Evolutionary conservation across 2,888 invertebrate genomes (phyloP), one percentile per base, ranked within the genome.

Genomic region (Pristionchus entomophagus): DNA sequence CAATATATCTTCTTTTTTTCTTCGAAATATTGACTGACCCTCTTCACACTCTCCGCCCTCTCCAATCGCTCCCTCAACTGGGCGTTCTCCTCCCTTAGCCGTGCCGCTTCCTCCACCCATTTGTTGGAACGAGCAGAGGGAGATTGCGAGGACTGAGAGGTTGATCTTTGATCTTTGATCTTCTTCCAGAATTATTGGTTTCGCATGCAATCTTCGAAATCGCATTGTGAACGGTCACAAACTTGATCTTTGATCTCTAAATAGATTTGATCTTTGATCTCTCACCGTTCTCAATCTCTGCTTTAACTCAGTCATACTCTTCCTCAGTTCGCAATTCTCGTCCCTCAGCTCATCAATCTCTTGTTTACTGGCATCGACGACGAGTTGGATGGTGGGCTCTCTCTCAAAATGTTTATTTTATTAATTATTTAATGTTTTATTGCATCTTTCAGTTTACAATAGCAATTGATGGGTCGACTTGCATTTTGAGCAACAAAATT

Each of bases 11-110:
- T n/a, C n/a, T n/a, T n/a, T n/a, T n/a, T n/a, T n/a, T n/a, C n/a
- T n/a, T n/a, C n/a, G n/a, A n/a, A n/a, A 45, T 45, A 10, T 45
- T 14, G 8, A 45, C 62, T 78, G 14, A 78, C 78, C 78, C 49
- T 78, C 19, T 29, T n/a, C n/a, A n/a, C n/a, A 26, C 45, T 78
- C 49, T 78, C 49, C 17, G 49, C 78, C 19, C 78, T 8, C 49
- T 49, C 78, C 49, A 78, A 26, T n/a, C 49, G n/a, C 49, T 78
- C 78, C 49, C 29, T 78, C 78, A 78, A n/a, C 49, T 78, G 78
- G 2, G 78, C 78, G 29, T 29, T 29, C 29, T 78, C 78, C 41
- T 45, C 78, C 14, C 49, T 49, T 19, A 78, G 19, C 8, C 49
- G 22, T 19, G 49, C 78, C 0, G 78, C 49, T 8, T 78, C 78